These are phyloP conservation scores for Labeo calbasu DNA, from an alignment of 2,797 vertebrate genomes.

Conservation along the genomic window DNA sequence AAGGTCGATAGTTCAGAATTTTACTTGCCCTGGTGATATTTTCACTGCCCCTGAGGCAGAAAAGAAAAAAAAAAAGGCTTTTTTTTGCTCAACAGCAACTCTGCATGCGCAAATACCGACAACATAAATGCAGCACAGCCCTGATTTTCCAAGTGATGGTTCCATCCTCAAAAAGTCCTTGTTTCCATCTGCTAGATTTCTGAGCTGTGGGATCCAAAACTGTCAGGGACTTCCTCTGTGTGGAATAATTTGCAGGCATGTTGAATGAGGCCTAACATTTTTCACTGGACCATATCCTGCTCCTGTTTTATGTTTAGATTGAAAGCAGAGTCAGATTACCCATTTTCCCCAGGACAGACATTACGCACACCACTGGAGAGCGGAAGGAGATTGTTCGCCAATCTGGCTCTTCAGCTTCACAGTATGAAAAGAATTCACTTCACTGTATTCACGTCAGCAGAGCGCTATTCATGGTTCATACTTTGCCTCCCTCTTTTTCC, in stretches of 20 bases:
- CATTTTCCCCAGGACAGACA: slow-evolving; percentile 33
- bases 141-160: slow-evolving; percentile 45
- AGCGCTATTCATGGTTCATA: background rate
- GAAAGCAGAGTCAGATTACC: slow-evolving; percentile 50
- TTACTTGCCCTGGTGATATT: background rate
- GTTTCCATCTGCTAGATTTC: slow-evolving; percentile 70
- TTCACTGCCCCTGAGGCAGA: background rate
- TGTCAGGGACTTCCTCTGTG: slow-evolving; percentile 54
- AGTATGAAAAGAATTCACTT: slow-evolving; percentile 13
- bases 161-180: slow-evolving; percentile 59
- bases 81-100: background rate
- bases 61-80: background rate
- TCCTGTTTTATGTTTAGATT: slow-evolving; percentile 54
- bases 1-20: background rate
- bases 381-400: slow-evolving; percentile 3
- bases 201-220: slow-evolving; percentile 63
- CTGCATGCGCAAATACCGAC: background rate
- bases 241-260: slow-evolving; percentile 52
- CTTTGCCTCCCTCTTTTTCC: background rate
- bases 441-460: slow-evolving; percentile 1
- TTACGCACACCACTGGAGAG: slow-evolving; percentile 17
- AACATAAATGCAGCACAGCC: slow-evolving; percentile 7
- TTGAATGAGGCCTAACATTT: slow-evolving; percentile 50
- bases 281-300: slow-evolving; percentile 46
- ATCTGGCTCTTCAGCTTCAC: slow-evolving; percentile 2